These are phyloP conservation scores for Hassar affinis DNA, from an alignment of 2,113 vertebrate species.

Conservation along the genomic window DNA sequence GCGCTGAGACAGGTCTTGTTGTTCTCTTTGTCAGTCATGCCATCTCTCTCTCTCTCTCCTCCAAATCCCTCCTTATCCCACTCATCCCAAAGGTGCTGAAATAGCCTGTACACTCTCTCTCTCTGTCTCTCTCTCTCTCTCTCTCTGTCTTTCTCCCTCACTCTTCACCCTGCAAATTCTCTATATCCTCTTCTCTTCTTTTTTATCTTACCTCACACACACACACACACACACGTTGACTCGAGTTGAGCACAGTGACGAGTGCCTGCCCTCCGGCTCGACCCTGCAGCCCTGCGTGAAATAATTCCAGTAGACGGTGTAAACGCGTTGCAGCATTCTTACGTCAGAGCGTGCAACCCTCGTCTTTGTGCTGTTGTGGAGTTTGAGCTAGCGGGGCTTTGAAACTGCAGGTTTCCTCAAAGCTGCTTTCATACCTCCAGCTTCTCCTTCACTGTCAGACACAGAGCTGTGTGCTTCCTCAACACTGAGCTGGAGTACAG, in stretches of 20 bases:
- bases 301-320: neutral
- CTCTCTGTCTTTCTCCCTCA: neutral
- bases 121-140: neutral
- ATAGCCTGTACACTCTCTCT: neutral
- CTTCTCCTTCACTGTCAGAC: neutral
- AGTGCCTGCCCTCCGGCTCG: conserved; percentile 11
- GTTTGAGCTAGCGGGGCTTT: neutral
- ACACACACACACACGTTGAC: neutral
- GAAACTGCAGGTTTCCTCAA: conserved; percentile 1
- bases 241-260: conserved; percentile 29
- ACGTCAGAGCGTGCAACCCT: conserved; percentile 32
- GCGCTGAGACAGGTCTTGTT: conserved; percentile 4
- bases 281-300: neutral
- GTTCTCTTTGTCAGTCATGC: neutral
- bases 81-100: conserved; percentile 4
- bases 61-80: conserved; percentile 9
- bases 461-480: neutral
- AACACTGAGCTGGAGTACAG: neutral
- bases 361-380: neutral
- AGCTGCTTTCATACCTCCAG: conserved; percentile 22
- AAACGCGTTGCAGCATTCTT: conserved; percentile 35
- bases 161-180: neutral
- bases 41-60: neutral
- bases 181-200: neutral
- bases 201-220: neutral